Evolutionary conservation across 2,888 invertebrate species (phyloP).

Genomic region (Eubasilissa splendida): DNA sequence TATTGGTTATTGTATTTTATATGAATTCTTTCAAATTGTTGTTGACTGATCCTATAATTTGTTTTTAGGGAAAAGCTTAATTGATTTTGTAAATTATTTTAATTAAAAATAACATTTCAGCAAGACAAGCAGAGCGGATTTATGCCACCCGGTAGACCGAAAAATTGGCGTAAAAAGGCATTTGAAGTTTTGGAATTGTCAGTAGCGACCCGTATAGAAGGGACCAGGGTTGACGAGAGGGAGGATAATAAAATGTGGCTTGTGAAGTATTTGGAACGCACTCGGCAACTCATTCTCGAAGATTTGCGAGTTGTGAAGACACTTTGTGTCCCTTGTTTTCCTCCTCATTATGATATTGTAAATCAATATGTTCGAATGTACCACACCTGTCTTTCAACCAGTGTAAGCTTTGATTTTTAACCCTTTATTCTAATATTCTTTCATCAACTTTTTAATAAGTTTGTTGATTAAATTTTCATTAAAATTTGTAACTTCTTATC

Average conservation of each 20-base stretch:
- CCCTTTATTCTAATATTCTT: background rate
- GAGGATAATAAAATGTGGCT: conserved; percentile 96
- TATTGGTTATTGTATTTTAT: too few relatives aligned
- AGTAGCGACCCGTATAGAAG: conserved; percentile 90
- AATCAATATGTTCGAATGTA: conserved; percentile 95
- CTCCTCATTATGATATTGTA: conserved; percentile 94
- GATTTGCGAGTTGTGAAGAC: conserved; percentile 93
- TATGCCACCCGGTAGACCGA: conserved; percentile 94
- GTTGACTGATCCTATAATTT: too few relatives aligned
- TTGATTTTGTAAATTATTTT: too few relatives aligned
- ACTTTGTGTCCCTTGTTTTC: conserved; percentile 94
- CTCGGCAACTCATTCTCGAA: conserved; percentile 89
- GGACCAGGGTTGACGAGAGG: conserved; percentile 94
- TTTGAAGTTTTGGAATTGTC: conserved; percentile 86
- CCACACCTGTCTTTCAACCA: conserved; percentile 87
- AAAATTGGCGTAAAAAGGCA: conserved; percentile 90
- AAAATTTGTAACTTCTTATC: too few relatives aligned
- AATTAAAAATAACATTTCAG: conserved; percentile 62
- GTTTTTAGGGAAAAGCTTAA: too few relatives aligned
- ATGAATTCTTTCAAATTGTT: too few relatives aligned
- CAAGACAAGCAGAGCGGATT: conserved; percentile 88
- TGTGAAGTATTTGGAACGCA: conserved; percentile 92
- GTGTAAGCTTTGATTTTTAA: conserved; percentile 71
- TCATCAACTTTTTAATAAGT: background rate
- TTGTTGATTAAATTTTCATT: too few relatives aligned